Conservation (phyloP, 1,140 invertebrate genomes). For the Phocides pigmalion region DNA sequence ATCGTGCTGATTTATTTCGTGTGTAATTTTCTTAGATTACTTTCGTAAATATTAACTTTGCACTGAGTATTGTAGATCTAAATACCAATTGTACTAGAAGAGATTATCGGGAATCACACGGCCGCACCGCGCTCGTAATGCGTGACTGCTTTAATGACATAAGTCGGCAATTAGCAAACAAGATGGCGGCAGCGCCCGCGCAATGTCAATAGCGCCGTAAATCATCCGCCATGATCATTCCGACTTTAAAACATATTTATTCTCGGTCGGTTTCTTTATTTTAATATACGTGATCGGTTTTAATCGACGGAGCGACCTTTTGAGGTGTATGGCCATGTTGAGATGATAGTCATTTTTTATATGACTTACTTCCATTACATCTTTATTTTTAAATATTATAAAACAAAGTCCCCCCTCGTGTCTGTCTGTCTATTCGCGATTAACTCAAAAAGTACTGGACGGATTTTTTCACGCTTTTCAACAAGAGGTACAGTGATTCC, state of each 20-base stretch:
- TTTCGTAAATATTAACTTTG: neutral
- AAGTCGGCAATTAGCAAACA: constrained; percentile 58
- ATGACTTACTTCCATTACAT: neutral
- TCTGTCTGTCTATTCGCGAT: no score
- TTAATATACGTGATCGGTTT: constrained; percentile 34
- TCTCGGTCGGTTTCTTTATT: constrained; percentile 31
- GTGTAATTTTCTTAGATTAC: no score
- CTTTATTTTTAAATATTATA: no score
- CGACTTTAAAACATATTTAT: constrained; percentile 40
- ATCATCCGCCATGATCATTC: constrained; percentile 30
- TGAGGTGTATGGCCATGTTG: neutral
- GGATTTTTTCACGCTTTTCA: no score
- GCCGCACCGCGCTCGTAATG: constrained; percentile 31
- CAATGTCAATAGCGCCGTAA: constrained; percentile 32
- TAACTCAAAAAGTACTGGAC: no score
- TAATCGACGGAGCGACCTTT: constrained; percentile 34
- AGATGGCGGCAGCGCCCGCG: constrained; percentile 35
- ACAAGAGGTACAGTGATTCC: no score
- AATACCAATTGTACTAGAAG: constrained; percentile 17
- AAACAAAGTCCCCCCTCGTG: no score
- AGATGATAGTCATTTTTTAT: constrained; percentile 4
- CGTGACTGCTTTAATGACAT: constrained; percentile 73
- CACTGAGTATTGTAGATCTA: constrained; percentile 8
- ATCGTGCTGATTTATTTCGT: no score
- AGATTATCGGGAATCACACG: constrained; percentile 36